Percentiles rank a stretch among this genome's conserved stretches.
These are phyloP conservation scores for Argyra leucocephala DNA, from an alignment of 2,888 invertebrate species.

Conservation along the genomic window DNA sequence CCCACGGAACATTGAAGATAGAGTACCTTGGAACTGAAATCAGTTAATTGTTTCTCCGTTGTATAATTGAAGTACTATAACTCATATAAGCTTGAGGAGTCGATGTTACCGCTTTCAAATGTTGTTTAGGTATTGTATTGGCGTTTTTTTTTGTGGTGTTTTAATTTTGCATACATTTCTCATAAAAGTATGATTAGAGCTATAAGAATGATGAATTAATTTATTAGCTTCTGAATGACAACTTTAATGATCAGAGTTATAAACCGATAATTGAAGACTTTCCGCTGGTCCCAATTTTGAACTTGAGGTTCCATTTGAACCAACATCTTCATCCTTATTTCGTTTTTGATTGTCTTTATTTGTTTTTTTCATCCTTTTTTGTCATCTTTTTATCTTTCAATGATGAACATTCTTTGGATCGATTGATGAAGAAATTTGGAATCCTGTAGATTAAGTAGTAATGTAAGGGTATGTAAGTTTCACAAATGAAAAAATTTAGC, in stretches of 20 bases:
- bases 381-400: slow-evolving; percentile 30
- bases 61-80: slow-evolving; percentile 15
- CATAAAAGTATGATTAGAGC: slow-evolving; percentile 36
- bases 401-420: slow-evolving; percentile 37
- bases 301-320: slow-evolving; percentile 8
- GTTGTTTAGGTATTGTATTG: slow-evolving; percentile 21
- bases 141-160: slow-evolving; percentile 18
- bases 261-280: not conserved
- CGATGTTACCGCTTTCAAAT: not conserved
- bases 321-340: slow-evolving; percentile 23
- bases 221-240: slow-evolving; percentile 14
- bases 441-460: no score
- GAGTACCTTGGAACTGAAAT: no score
- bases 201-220: slow-evolving; percentile 33
- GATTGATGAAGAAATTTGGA: no score
- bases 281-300: slow-evolving; percentile 10
- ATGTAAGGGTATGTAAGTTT: no score
- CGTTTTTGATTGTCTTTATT: slow-evolving; percentile 23
- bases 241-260: not conserved
- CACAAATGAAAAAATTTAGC: no score
- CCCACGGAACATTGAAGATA: no score
- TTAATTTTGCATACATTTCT: not conserved
- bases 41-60: no score
- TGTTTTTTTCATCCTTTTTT: slow-evolving; percentile 29
- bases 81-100: slow-evolving; percentile 22